Evolutionary conservation across 2,113 vertebrate species (phyloP), one percentile per base, ranked within the genome.

Genomic region (Neodon shergylaensis): DNA sequence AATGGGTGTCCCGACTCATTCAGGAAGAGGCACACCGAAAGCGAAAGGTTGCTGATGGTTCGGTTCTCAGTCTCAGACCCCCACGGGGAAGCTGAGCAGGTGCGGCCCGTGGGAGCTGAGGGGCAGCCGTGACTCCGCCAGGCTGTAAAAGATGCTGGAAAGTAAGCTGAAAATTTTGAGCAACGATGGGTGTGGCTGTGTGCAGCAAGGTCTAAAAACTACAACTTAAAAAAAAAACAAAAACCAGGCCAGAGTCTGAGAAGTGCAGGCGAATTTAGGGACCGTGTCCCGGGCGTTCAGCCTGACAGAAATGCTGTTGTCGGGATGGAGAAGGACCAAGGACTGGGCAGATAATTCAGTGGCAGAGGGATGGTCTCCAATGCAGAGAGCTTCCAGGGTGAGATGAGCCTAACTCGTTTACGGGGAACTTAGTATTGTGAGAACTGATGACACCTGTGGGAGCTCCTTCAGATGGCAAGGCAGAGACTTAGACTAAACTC

Each of bases 1-100:
- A 89, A 93, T 14, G 26, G 76, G 87, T 90, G 96, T 72, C 66
- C 26, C 19, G 0, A 39, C 68, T 95, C 93, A 73, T 82, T 94
- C 86, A 91, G 96, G 96, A 96, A 96, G 94, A 88, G 58, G 81
- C 79, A 74, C 85, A 89, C 39, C 0, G 52, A 95, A 95, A 97
- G n/a, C 21, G 77, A 94, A 96, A 96, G 90, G 54, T 66, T 90
- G 92, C 91, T 70, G 84, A 87, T 11, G 84, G 78, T n/a, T 21
- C 11, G 91, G 47, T 87, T 96, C 76, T 90, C 63, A 17, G 70
- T 92, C 61, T 86, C 17, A n/a, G 85, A 42, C 7, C 0, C 5
- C 5, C 26, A 17, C 10, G 22, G 36, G 42, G 31, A 54, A 70
- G n/a, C 14, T 0, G 4, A 52, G 78, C 54, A 92, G 90, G 91